Evolutionary conservation across 2,797 vertebrate species (phyloP).

Genomic region (Catamblyrhynchus diadema): DNA sequence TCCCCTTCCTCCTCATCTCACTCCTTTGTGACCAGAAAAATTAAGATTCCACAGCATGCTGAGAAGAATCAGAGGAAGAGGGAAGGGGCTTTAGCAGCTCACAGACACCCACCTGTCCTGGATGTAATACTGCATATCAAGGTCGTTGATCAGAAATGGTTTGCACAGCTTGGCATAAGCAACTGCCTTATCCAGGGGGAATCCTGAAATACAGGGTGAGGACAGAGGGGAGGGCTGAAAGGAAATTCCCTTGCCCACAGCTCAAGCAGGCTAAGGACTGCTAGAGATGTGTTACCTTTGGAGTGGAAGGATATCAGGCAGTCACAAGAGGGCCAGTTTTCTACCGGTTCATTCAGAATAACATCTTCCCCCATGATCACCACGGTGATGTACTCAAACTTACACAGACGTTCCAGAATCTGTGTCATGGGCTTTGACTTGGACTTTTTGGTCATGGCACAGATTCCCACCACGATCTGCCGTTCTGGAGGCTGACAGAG

Average conservation of each 20-base stretch:
- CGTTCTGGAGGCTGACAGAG: conserved; percentile 87
- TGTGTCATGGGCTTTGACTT: conserved; percentile 99
- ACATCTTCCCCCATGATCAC: conserved; percentile 97
- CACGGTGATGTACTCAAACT: conserved; percentile 96
- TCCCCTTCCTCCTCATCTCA: background rate
- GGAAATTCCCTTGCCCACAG: background rate
- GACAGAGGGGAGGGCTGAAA: background rate
- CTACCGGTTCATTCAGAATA: conserved; percentile 94
- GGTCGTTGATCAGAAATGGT: conserved; percentile 94
- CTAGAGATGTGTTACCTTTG: conserved; percentile 81
- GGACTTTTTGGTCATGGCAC: conserved; percentile 99
- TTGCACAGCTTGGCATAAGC: conserved; percentile 94
- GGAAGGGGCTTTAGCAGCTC: background rate
- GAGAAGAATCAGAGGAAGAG: background rate
- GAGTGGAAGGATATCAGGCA: conserved; percentile 99
- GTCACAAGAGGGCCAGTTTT: conserved; percentile 96
- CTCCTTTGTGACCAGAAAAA: background rate
- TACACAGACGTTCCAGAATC: conserved; percentile 96
- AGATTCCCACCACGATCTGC: conserved; percentile 97
- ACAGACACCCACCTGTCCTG: conserved; percentile 89
- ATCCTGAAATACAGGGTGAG: conserved; percentile 78
- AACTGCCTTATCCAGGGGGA: conserved; percentile 96
- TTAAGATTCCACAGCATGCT: background rate
- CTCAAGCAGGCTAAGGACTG: background rate
- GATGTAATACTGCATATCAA: conserved; percentile 98